Percentiles rank a stretch among this genome's conserved stretches.
Conservation (phyloP, 2,888 invertebrate genomes). For the Cantharis rufa region DNA sequence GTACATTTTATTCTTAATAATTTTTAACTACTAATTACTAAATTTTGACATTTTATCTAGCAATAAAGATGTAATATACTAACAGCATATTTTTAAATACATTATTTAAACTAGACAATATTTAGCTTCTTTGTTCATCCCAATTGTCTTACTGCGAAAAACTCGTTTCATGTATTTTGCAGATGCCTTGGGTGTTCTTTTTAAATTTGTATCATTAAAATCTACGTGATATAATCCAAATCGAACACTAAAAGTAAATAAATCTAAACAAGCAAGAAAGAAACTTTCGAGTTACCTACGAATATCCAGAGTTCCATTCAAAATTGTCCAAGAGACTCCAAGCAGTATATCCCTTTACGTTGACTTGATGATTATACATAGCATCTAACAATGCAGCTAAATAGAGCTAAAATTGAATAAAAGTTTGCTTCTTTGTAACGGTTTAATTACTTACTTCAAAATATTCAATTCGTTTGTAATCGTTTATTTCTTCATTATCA, state of each 20-base stretch:
- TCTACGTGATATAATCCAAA: slow-evolving; percentile 28
- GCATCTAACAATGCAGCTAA: slow-evolving; percentile 37
- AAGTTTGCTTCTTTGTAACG: neutral
- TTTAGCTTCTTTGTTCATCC: neutral
- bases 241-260: slow-evolving; percentile 2
- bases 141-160: neutral
- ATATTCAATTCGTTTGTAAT: neutral
- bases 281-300: slow-evolving; percentile 40
- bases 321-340: slow-evolving; percentile 69
- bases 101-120: too few species aligned
- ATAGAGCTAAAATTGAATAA: slow-evolving; percentile 33
- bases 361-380: slow-evolving; percentile 53
- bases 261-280: neutral
- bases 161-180: neutral
- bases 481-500: neutral
- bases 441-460: neutral
- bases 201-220: slow-evolving; percentile 9
- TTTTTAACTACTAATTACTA: too few species aligned
- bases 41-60: too few species aligned
- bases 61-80: too few species aligned
- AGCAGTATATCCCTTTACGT: slow-evolving; percentile 61
- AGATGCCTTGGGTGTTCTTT: slow-evolving; percentile 15
- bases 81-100: too few species aligned
- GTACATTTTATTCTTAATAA: too few species aligned
- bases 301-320: slow-evolving; percentile 63